A percentile compares a stretch with the other conserved stretches of the same genome.
Evolutionary conservation across 2,888 invertebrate species (phyloP).

Genomic region (Homarus gammarus): DNA sequence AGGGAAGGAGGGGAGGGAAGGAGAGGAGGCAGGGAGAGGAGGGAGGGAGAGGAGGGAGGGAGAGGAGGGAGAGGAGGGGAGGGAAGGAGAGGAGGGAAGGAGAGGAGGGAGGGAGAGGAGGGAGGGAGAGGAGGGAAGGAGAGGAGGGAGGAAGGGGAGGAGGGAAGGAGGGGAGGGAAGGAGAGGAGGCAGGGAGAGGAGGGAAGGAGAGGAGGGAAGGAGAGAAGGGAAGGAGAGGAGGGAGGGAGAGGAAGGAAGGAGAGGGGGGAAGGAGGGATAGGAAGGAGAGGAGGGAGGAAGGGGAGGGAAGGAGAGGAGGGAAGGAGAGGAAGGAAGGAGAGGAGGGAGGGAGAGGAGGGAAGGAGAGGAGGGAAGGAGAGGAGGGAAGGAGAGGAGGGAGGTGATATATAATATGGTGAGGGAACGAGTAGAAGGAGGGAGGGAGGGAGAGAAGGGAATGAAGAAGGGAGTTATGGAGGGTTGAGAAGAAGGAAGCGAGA

Average conservation of each 20-base stretch:
- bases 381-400: neutral
- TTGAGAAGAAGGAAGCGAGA: neutral
- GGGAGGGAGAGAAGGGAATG: neutral
- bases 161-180: too few species aligned
- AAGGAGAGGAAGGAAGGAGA: neutral
- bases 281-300: too few species aligned
- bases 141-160: too few species aligned
- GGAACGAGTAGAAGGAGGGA: neutral
- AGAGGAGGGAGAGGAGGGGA: too few species aligned
- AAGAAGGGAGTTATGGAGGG: neutral
- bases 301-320: neutral
- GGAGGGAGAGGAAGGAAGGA: neutral
- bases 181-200: neutral
- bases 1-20: too few species aligned
- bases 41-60: too few species aligned
- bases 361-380: neutral
- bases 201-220: neutral
- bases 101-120: too few species aligned
- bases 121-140: too few species aligned
- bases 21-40: too few species aligned
- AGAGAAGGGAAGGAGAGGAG: neutral
- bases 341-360: neutral
- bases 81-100: too few species aligned
- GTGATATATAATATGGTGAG: neutral
- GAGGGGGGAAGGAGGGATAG: neutral